Conservation (phyloP, 2,797 vertebrate species). For the Syngnathus acus region DNA sequence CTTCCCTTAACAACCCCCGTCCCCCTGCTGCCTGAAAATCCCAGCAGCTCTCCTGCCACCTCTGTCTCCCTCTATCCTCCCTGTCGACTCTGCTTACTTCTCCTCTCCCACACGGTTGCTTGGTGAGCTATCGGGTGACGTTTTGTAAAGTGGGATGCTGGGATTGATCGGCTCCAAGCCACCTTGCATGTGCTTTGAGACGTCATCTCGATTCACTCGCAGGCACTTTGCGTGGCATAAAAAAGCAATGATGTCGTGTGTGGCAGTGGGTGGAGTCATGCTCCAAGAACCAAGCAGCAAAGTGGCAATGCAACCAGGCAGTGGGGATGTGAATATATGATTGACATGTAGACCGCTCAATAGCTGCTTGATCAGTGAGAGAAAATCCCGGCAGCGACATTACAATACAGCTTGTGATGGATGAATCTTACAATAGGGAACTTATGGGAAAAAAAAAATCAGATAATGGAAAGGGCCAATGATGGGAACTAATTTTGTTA, state of each 20-base stretch:
- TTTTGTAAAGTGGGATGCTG: constrained; percentile 81
- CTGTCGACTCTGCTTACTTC: constrained; percentile 66
- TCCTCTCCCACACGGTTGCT: constrained; percentile 76
- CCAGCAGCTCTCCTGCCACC: constrained; percentile 71
- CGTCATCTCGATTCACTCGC: constrained; percentile 3
- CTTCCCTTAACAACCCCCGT: constrained; percentile 19
- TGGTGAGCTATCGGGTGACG: constrained; percentile 79
- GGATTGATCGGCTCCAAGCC: constrained; percentile 83
- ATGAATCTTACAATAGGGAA: not conserved
- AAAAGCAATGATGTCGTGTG: constrained; percentile 1
- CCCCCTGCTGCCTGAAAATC: constrained; percentile 71
- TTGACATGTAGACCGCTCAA: not conserved
- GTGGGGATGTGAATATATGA: not conserved
- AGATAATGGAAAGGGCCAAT: not conserved
- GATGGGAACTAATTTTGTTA: not conserved
- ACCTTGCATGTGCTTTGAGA: constrained; percentile 82
- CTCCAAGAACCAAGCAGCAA: not conserved
- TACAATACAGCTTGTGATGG: not conserved
- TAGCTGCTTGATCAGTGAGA: not conserved
- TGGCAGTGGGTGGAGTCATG: not conserved
- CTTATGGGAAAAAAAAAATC: not conserved
- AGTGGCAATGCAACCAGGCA: not conserved
- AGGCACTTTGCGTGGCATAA: not conserved
- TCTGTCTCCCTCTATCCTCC: constrained; percentile 65
- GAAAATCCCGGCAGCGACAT: too few relatives aligned